phyloP scores from a whole-genome alignment of 2,797 vertebrate species.

The Moxostoma hubbsi region DNA sequence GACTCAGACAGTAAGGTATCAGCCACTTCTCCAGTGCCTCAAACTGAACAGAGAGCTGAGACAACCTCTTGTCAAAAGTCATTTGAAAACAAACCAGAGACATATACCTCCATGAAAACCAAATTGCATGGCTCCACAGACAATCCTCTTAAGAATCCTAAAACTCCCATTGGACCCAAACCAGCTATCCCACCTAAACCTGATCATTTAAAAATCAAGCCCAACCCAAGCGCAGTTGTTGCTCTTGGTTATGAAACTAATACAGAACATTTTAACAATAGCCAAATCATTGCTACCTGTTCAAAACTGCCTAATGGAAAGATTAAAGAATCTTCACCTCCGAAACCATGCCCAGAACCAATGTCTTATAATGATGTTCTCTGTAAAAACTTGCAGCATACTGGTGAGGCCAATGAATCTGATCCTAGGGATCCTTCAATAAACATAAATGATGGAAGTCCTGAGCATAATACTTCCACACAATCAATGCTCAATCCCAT shows the following conservation, averaged over 20 bases:
- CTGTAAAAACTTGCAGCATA: constrained; percentile 11
- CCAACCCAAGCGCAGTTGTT: constrained; percentile 56
- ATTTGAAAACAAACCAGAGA: constrained; percentile 44
- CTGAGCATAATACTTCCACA: constrained; percentile 32
- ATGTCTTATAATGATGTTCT: constrained; percentile 45
- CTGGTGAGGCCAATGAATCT: neutral
- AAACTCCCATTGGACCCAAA: constrained; percentile 70
- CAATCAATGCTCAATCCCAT: constrained; percentile 47
- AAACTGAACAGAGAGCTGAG: constrained; percentile 62
- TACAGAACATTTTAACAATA: constrained; percentile 62
- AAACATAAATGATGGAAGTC: neutral
- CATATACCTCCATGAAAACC: constrained; percentile 33
- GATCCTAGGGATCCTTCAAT: neutral
- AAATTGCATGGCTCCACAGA: constrained; percentile 56
- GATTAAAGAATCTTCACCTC: constrained; percentile 57
- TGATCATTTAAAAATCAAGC: constrained; percentile 68
- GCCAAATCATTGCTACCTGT: constrained; percentile 34
- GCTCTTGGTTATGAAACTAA: constrained; percentile 72
- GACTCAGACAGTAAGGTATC: constrained; percentile 74
- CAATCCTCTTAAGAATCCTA: constrained; percentile 61
- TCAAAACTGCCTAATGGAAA: constrained; percentile 48
- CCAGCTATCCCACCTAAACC: constrained; percentile 78
- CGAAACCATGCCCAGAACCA: constrained; percentile 40
- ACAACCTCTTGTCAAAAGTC: constrained; percentile 45
- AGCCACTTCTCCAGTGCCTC: constrained; percentile 75